Base-by-base conservation (phyloP, 2,888 invertebrate species). In the Epistrophe grossulariae region DNA sequence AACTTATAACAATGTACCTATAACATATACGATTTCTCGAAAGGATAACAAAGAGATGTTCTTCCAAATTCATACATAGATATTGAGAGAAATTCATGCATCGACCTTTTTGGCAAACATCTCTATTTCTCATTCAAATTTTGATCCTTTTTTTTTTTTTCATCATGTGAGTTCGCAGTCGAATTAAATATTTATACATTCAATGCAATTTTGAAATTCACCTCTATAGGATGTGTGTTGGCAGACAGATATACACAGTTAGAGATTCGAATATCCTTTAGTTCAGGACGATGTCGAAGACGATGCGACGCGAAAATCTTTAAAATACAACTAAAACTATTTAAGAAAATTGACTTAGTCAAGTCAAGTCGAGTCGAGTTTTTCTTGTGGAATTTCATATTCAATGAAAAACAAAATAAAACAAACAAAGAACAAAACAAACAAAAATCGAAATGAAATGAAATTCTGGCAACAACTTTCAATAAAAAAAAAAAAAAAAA, bases 141-240 rank as follows among this genome's bases (percentile, higher is more conserved):
- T 60, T 38, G 15, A 55, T 68, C 70, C 28, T 57, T 90, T 89
- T 89, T 8, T 38, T 24, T 35, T 28, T 15, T 24, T 2, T 48
- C 10, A 31, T 31, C 31, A 6, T n/a, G 8, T 31, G 8, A 17
- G 8, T 19, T 24, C 19, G 24, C 31, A 89, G 89, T 89, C 85
- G 89, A 90, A 92, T 92, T 91, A 92, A 91, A 92, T 92, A 92
- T 92, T 92, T 92, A 92, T 92, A 91, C 90, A 92, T 92, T 92
- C 92, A 92, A 92, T 92, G 90, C 90, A 90, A 91, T 91, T 91
- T 90, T 90, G 57, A 62, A 82, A 64, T 81, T 40, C 70, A 77
- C 85, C 72, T 73, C 68, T 70, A 9, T 8, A 45, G 19, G 35
- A 55, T 28, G 13, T 40, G 38, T 48, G 45, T 5, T 35, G 45